Base-by-base conservation (phyloP, 2,888 invertebrate species). In the Hydroisotoma schaefferi region DNA sequence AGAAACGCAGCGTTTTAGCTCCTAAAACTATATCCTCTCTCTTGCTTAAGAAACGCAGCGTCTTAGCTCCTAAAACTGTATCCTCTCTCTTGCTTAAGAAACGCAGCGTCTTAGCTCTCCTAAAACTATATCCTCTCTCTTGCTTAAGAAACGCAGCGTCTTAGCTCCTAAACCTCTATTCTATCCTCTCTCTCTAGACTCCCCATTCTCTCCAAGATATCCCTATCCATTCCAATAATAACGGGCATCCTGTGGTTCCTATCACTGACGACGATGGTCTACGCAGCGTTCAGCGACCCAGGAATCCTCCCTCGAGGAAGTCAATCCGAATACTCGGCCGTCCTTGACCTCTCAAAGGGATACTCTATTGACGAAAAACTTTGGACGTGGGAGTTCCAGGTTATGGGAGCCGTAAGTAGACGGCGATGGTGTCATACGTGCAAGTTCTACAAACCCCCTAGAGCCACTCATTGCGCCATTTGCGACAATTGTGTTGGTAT, bases 401-500 rank as follows among this genome's bases (percentile, higher is more conserved):
- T 40, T 5, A 40, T 18, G 5, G 40, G 20, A 15, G 20, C 5
- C 5, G n/a, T 4, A 15, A 40, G 15, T 8, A 20, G 15, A 8
- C 5, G 40, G 2, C 18, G 51, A 18, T 57, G 43, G 40, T 57
- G 57, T 44, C 20, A n/a, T 15, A 57, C 57, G 2, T 57, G 57
- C 23, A 28, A 37, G 26, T 51, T 57, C 12, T 57, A 51, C 29
- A 49, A 44, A 51, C 57, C 57, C 8, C 51, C 51, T 20, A 12
- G 57, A 8, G 37, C 51, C 2, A 51, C 51, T 2, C 57, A 57
- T 18, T 57, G 57, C 43, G n/a, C 27, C 5, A 23, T n/a, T 25
- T 57, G 57, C 28, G 29, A 57, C 27, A 49, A 57, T 23, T 57
- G 57, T 22, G 44, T 57, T 5, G 56, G 56, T 48, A 48, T 33